Evolutionary conservation across 2,797 vertebrate genomes (phyloP), one percentile per base, ranked within the genome.

Genomic region (Sebastes goodei): DNA sequence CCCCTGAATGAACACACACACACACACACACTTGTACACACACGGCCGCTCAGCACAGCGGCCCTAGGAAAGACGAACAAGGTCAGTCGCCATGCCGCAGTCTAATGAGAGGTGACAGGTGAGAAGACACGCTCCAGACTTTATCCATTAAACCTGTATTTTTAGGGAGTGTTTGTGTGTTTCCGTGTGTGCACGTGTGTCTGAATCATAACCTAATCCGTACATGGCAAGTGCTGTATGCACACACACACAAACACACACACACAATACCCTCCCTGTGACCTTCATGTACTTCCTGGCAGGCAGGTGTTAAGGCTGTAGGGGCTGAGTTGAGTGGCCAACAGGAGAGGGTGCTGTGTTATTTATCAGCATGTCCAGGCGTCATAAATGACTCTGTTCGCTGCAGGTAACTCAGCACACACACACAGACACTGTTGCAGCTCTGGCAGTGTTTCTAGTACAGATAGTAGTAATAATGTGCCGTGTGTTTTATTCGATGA

Each of bases 41-140:
- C 79, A 86, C 86, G 12, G 88, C 79, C 53, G 20, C 74, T 76
- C 90, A 53, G 82, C 72, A 35, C 80, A 71, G 71, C 33, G 55
- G 83, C 85, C 85, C 86, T 63, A 76, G 82, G 89, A 90, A 92
- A 93, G 94, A 94, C 91, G 82, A 92, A 82, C 96, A 96, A 96
- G 96, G 95, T 96, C 96, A 95, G 87, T 88, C 74, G 74, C 87
- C 82, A 42, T 73, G 87, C 86, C 25, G 85, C 91, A 85, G 85
- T 91, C 93, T 96, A 96, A 96, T 95, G 91, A 93, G 89, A 96
- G 94, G 92, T 96, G 96, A 96, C 96, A 96, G 94, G 95, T 95
- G 94, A 95, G 94, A 94, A 94, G 90, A 94, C 89, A 82, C 80
- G 81, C 88, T 88, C 81, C 89, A 90, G 89, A 96, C 93, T 91